phyloP scores from a whole-genome alignment of 1,140 invertebrate species.

The Pseudomyrmex gracilis region DNA sequence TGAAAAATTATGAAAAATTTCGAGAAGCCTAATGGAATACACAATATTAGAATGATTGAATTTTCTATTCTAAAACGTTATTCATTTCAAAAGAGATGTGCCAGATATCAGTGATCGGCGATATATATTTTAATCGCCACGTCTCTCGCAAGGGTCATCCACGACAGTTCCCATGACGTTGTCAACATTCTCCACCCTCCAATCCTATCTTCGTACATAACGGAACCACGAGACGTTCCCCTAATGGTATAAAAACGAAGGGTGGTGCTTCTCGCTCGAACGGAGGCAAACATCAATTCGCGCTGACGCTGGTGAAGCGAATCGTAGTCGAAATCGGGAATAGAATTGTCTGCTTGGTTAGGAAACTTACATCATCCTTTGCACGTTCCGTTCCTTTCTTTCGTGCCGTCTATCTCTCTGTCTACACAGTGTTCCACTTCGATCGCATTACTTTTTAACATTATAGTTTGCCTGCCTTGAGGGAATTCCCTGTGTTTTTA shows the following conservation, averaged over 20 bases:
- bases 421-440: neutral
- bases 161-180: constrained; percentile 6
- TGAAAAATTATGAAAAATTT: neutral
- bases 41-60: neutral
- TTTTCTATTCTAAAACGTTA: neutral
- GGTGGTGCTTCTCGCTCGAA: constrained; percentile 64
- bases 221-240: constrained; percentile 61
- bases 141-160: neutral
- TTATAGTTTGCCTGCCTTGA: no score
- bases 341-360: constrained; percentile 67
- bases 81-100: neutral
- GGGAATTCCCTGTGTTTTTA: no score
- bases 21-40: neutral
- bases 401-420: neutral
- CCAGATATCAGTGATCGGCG: neutral
- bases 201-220: constrained; percentile 40
- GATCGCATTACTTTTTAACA: constrained; percentile 12
- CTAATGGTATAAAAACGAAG: constrained; percentile 73
- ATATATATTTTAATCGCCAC: constrained; percentile 18
- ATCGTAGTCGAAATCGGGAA: constrained; percentile 51
- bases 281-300: constrained; percentile 75
- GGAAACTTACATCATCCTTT: constrained; percentile 65
- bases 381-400: neutral
- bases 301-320: constrained; percentile 66
- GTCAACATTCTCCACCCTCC: constrained; percentile 1